Evolutionary conservation across 2,113 vertebrate species (phyloP).

Genomic region (Zosterops lateralis): DNA sequence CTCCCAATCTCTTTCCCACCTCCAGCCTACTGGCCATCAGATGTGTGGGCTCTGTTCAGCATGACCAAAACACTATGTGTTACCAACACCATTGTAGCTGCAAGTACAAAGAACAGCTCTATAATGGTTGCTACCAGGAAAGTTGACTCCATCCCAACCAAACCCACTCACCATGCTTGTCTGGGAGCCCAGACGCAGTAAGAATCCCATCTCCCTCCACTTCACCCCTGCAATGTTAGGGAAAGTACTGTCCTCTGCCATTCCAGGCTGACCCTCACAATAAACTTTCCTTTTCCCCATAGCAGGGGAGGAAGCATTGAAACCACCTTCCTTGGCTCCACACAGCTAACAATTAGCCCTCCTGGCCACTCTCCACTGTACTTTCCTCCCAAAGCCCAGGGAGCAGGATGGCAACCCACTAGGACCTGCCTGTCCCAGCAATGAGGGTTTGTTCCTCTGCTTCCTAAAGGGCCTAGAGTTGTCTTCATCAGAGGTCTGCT

Average conservation of each 20-base stretch:
- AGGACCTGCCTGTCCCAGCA: background rate
- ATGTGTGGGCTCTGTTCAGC: background rate
- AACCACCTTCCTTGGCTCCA: background rate
- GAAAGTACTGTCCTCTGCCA: background rate
- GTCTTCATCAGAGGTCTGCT: background rate
- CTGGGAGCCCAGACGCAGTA: background rate
- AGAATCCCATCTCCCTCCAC: background rate
- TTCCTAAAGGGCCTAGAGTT: background rate
- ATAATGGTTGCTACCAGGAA: background rate
- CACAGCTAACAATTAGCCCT: background rate
- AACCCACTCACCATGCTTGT: fast-evolving
- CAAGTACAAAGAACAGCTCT: background rate
- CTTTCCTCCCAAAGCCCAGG: background rate
- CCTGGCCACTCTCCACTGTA: background rate
- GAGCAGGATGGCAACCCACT: background rate
- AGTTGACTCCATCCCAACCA: background rate
- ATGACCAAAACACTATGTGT: background rate
- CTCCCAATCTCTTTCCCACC: background rate
- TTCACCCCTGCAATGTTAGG: background rate
- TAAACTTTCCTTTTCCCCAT: background rate
- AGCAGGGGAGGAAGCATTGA: background rate
- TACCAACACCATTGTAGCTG: background rate
- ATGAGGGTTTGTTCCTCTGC: background rate
- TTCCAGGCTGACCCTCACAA: background rate
- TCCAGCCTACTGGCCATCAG: background rate